Evolutionary conservation across 2,797 vertebrate genomes (phyloP).

Genomic region (Bradypus variegatus): DNA sequence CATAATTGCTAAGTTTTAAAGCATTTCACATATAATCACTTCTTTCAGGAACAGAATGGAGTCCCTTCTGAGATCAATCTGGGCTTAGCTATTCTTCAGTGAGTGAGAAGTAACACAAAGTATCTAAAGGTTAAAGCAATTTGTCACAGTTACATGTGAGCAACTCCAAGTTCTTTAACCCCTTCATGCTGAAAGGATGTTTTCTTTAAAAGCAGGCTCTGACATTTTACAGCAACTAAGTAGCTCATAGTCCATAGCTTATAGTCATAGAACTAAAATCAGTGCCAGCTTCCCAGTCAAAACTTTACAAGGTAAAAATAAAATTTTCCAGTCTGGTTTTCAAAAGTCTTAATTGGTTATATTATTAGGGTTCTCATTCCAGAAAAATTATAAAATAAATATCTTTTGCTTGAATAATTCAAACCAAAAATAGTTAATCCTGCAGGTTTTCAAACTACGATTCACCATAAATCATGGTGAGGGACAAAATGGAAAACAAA

Average conservation of each 20-base stretch:
- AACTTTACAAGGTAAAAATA: background rate
- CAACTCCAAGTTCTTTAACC: slow-evolving; percentile 27
- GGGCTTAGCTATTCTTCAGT: background rate
- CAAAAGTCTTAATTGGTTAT: background rate
- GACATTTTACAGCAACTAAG: slow-evolving; percentile 1
- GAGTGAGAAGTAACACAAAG: slow-evolving; percentile 26
- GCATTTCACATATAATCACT: background rate
- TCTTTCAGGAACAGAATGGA: slow-evolving; percentile 1
- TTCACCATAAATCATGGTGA: background rate
- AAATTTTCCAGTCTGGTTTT: background rate
- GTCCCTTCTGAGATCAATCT: background rate
- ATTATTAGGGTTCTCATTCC: background rate
- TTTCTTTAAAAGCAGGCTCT: slow-evolving; percentile 33
- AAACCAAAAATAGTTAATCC: slow-evolving; percentile 25
- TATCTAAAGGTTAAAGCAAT: slow-evolving; percentile 16
- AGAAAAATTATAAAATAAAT: slow-evolving; percentile 10
- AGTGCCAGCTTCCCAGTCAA: background rate
- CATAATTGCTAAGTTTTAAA: slow-evolving; percentile 28
- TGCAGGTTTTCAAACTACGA: background rate
- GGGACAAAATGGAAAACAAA: background rate
- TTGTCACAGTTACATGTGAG: background rate
- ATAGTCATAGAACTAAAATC: background rate
- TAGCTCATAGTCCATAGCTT: background rate
- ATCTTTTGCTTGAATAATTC: background rate
- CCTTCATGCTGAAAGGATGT: background rate